phyloP scores from a whole-genome alignment of 2,797 vertebrate species.

The Oceanodroma leucorhoa region DNA sequence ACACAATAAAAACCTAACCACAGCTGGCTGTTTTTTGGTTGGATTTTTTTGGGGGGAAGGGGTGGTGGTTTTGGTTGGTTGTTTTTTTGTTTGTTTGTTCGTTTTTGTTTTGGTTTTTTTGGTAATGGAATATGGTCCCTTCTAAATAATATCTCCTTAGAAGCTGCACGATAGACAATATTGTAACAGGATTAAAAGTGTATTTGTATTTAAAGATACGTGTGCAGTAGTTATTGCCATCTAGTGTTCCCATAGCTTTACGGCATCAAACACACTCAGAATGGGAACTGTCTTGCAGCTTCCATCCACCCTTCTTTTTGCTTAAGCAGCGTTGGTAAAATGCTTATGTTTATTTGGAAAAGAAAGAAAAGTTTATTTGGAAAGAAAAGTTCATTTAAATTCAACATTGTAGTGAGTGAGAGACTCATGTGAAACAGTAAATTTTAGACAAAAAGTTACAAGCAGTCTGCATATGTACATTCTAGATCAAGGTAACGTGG shows the following conservation, averaged over 20 bases:
- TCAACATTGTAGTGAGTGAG: not conserved
- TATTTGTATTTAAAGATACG: not conserved
- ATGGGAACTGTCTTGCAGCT: not conserved
- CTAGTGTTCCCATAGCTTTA: slow-evolving; percentile 51
- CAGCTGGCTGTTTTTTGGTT: not conserved
- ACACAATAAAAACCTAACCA: not conserved
- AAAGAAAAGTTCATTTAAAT: not conserved
- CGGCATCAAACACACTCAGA: not conserved
- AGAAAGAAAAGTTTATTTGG: not conserved
- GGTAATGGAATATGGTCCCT: not conserved
- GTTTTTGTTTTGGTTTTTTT: fast-evolving
- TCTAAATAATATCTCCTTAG: not conserved
- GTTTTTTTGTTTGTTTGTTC: fast-evolving
- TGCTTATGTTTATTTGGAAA: not conserved
- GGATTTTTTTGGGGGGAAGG: fast-evolving
- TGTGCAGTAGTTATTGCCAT: slow-evolving; percentile 37
- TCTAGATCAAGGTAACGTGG: not conserved
- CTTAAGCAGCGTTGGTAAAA: not conserved
- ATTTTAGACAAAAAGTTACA: not conserved
- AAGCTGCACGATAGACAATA: not conserved
- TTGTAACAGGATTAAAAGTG: not conserved
- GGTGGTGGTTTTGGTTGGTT: not conserved
- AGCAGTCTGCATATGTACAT: not conserved
- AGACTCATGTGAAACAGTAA: not conserved
- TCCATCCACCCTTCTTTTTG: not conserved